These are phyloP conservation scores for Neopipo cinnamomea DNA, from an alignment of 2,113 vertebrate species.

Conservation along the genomic window DNA sequence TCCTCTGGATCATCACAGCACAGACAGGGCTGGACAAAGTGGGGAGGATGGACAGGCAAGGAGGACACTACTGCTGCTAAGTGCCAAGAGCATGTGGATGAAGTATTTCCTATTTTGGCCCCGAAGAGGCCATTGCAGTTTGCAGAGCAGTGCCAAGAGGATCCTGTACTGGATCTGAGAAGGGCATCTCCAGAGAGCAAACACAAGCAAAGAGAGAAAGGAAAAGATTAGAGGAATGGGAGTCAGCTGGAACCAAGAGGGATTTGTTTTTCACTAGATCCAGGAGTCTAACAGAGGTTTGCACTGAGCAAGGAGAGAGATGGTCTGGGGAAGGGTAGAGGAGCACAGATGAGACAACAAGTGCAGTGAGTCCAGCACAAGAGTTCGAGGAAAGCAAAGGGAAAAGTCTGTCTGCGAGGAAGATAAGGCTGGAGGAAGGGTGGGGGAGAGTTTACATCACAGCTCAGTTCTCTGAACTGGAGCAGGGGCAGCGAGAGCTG, in stretches of 20 bases:
- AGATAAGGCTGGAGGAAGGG: constrained; percentile 34
- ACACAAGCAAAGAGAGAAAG: background rate
- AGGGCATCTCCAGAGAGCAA: background rate
- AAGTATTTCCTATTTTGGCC: background rate
- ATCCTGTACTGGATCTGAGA: background rate
- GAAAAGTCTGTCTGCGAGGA: background rate
- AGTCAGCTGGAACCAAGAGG: background rate
- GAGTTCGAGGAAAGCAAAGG: background rate
- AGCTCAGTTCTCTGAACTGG: background rate
- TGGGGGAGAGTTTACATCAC: background rate
- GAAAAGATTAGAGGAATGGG: background rate
- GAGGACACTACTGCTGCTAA: background rate
- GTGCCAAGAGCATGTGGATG: background rate
- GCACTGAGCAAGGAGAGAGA: background rate
- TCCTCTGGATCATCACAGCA: background rate
- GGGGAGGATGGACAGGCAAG: background rate
- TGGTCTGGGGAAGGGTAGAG: background rate
- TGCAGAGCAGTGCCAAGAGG: background rate
- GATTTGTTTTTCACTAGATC: background rate
- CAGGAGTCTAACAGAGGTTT: background rate
- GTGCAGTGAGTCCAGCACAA: background rate
- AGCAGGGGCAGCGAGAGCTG: rapidly evolving
- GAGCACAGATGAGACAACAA: rapidly evolving
- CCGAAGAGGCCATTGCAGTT: background rate
- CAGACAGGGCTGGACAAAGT: background rate